Percentiles rank a stretch among this genome's conserved stretches.
phyloP scores from a whole-genome alignment of 2,113 vertebrate species.

The Megaceryle torquata region DNA sequence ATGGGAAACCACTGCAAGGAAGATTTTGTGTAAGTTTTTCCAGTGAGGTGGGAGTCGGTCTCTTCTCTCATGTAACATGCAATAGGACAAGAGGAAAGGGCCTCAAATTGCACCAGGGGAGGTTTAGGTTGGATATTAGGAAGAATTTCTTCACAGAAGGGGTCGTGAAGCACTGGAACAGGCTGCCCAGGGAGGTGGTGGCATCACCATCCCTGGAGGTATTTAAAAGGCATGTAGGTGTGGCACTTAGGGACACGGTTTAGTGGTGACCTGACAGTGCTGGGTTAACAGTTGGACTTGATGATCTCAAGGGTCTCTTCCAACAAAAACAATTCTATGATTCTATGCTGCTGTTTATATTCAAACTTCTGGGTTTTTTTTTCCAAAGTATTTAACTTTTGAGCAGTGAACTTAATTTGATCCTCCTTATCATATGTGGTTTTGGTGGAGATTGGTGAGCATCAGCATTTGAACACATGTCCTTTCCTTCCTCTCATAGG shows the following conservation, averaged over 20 bases:
- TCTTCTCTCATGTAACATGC: too few species aligned
- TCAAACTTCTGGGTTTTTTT: neutral
- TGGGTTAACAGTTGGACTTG: neutral
- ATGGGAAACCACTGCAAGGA: neutral
- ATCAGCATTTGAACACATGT: neutral
- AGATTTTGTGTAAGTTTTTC: neutral
- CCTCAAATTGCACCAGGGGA: too few species aligned
- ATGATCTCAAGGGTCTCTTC: neutral
- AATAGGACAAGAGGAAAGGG: too few species aligned
- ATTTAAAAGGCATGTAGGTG: neutral
- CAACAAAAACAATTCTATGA: neutral
- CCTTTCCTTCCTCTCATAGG: conserved; percentile 66
- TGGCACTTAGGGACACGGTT: neutral
- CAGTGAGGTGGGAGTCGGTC: too few species aligned
- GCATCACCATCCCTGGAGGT: neutral
- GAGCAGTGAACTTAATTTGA: neutral
- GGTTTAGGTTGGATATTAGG: too few species aligned
- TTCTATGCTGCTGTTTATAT: neutral
- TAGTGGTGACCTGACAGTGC: neutral
- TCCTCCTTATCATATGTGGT: neutral
- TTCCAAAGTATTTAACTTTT: neutral
- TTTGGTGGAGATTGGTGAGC: neutral
- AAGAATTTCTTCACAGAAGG: too few species aligned
- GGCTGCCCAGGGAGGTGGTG: neutral
- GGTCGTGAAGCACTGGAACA: neutral